Evolutionary conservation across 2,888 invertebrate genomes (phyloP), one percentile per base, ranked within the genome.

Genomic region (Caenorhabditis angaria): DNA sequence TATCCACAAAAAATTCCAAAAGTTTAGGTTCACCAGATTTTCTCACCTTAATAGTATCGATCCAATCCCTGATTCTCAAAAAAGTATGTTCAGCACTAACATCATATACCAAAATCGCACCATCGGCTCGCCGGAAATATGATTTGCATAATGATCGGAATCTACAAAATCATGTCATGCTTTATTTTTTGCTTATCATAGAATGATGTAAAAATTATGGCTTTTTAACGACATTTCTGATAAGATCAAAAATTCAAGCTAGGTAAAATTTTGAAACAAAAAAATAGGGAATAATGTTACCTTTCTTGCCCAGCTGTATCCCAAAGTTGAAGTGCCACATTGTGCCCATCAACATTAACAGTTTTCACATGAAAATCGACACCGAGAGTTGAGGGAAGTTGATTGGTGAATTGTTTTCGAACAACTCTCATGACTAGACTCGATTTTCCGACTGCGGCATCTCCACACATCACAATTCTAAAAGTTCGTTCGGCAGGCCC

Each of bases 361-460:
- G 90, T 90, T 77, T 90, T 89, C 60, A 91, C 90, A 78, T 91
- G 90, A 68, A 91, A 90, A 81, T 91, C 91, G 5, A 91, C 90
- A 28, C 90, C 91, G 64, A 91, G 86, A 0, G 91, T 91, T 3
- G 91, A 90, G 70, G 90, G 90, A 54, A 91, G 88, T 78, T 90
- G 90, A 32, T 88, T 87, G 22, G 89, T 88, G 83, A 91, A 91
- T 62, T 89, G 88, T 18, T 90, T 90, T 84, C 90, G 90, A 83
- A 91, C 90, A 50, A 91, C 88, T 32, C 91, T 86, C 87, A 90
- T 89, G 63, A 91, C 91, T 79, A 91, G 90, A 67, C 90, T 90
- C 8, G 91, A 90, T 85, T 91, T 91, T 8, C 91, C 91, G 0
- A 91, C 91, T 1, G 91, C 90, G 0, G 91, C 91, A 82, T 91